Evolutionary conservation across 2,888 invertebrate species (phyloP).

Genomic region (Oligia latruncula): DNA sequence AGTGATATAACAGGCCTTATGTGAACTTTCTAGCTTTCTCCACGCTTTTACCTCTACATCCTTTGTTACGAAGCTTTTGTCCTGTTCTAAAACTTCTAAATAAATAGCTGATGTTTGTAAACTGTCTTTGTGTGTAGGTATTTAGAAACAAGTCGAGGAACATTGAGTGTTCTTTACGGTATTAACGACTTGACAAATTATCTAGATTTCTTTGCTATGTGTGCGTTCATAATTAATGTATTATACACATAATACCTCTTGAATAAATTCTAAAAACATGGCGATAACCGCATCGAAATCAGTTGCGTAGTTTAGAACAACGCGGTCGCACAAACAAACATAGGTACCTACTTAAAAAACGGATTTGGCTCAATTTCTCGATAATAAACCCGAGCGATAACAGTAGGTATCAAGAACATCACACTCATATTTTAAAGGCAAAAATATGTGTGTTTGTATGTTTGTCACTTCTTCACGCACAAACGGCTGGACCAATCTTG

Average conservation of each 20-base stretch:
- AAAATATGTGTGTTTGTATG: too few species aligned
- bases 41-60: slow-evolving; percentile 4
- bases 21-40: slow-evolving; percentile 50
- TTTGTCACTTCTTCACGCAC: too few species aligned
- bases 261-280: neutral
- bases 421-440: too few species aligned
- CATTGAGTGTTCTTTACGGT: neutral
- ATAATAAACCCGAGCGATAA: neutral
- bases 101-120: neutral
- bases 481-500: too few species aligned
- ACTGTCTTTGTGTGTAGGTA: neutral
- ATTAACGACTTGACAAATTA: neutral
- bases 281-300: neutral
- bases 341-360: neutral
- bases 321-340: neutral
- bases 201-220: neutral
- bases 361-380: neutral
- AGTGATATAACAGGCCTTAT: slow-evolving; percentile 30
- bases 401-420: too few species aligned
- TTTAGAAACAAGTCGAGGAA: neutral
- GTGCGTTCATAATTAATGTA: too few species aligned
- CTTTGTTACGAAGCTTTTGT: slow-evolving; percentile 25
- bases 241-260: neutral
- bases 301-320: neutral
- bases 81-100: too few species aligned